Base-by-base conservation (phyloP, 1,140 invertebrate genomes). In the Gonioctena quinquepunctata region DNA sequence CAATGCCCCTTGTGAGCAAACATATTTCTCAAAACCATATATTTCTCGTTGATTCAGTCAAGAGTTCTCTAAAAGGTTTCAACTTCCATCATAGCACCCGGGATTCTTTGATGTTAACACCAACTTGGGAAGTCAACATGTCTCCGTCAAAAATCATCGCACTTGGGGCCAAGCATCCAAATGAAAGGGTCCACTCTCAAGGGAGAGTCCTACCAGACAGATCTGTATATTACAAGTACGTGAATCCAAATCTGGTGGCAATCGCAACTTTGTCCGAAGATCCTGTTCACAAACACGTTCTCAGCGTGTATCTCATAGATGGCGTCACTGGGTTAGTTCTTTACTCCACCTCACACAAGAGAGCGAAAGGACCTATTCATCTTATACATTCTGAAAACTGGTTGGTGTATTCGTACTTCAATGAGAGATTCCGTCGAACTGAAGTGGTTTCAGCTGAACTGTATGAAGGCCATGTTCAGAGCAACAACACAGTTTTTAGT, bases 311-410 rank as follows among this genome's bases (percentile, higher is more conserved):
- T 84, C 85, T 98, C 62, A 82, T 99, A 71, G 98, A 99, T 87
- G 92, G 90, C 56, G 94, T 98, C 3, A 96, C 94, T 27, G 98
- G 94, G 26, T 86, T 88, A 1, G 86, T 94, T 68, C 85, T 94
- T 63, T 90, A 90, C 73, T 90, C 92, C 1, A 88, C 90, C 71
- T 87, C 87, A 67, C 94, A 97, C 81, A 92, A 93, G 71, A 89
- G 91, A 81, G 92, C 93, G 27, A 88, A 89, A 50, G 91, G 92
- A 5, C 94, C 96, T 7, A 85, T 98, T 50, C 91, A 96, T 79
- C 86, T 98, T 59, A 92, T 99, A 23, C 96, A 99, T 86, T 95
- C 96, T 0, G 98, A 99, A 85, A 98, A 99, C 85, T 99, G 95
- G 94, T 79, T 99, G 19, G 92, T 98, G 57, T 99, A 99, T 84